Conservation (phyloP, 2,888 invertebrate species). For the Nudaria mundana region DNA sequence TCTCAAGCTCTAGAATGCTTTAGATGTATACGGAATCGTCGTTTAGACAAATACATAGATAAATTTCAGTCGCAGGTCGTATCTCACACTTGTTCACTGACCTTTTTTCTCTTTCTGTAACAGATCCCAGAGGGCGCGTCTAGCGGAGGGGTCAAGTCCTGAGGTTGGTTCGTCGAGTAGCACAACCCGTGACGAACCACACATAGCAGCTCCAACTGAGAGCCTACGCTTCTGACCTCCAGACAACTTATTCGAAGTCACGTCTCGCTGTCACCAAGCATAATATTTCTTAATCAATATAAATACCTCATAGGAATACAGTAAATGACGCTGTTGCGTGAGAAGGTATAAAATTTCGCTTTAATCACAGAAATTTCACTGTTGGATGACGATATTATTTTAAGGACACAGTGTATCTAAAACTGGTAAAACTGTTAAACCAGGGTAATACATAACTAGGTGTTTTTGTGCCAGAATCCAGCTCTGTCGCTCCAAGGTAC, state of each 20-base stretch:
- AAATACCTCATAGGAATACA: neutral
- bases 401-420: too few relatives aligned
- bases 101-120: constrained; percentile 86
- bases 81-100: too few relatives aligned
- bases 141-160: constrained; percentile 94
- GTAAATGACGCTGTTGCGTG: neutral
- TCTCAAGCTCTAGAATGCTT: too few relatives aligned
- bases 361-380: neutral
- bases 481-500: too few relatives aligned
- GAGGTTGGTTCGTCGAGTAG: constrained; percentile 94
- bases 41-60: too few relatives aligned
- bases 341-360: too few relatives aligned
- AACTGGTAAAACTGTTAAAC: too few relatives aligned
- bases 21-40: too few relatives aligned
- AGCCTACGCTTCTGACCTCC: constrained; percentile 97
- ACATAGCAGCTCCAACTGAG: constrained; percentile 93
- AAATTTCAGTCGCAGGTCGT: too few relatives aligned
- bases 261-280: constrained; percentile 63
- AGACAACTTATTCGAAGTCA: constrained; percentile 84
- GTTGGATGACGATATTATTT: neutral
- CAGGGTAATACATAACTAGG: too few relatives aligned
- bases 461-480: too few relatives aligned
- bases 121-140: constrained; percentile 94
- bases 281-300: neutral
- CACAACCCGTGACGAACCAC: constrained; percentile 88